phyloP scores from a whole-genome alignment of 2,113 vertebrate genomes.

The Gambusia holbrooki region DNA sequence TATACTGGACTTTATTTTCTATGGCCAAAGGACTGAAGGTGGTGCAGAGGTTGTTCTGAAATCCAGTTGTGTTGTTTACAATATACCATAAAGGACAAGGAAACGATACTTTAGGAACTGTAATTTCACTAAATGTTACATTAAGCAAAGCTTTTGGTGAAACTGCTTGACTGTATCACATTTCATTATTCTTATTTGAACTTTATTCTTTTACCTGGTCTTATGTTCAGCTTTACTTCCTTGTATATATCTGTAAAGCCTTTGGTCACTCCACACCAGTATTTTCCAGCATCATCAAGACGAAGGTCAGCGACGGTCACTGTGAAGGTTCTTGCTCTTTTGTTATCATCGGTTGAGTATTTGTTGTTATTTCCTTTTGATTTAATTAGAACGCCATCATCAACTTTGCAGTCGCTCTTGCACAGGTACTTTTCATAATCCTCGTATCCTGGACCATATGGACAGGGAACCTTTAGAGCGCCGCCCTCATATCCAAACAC shows the following conservation, averaged over 20 bases:
- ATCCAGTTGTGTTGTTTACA: too few species aligned
- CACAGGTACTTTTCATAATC: slow-evolving; percentile 55
- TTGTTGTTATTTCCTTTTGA: not conserved
- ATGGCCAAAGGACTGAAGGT: too few species aligned
- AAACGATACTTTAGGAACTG: too few species aligned
- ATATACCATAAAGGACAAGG: too few species aligned
- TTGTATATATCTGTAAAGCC: slow-evolving; percentile 31
- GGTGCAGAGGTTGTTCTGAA: too few species aligned
- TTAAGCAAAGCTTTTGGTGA: not conserved
- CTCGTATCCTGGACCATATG: not conserved
- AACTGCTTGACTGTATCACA: not conserved
- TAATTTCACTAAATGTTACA: too few species aligned
- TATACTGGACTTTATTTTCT: too few species aligned
- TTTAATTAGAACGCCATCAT: slow-evolving; percentile 25
- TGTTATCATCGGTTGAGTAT: slow-evolving; percentile 24
- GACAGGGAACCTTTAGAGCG: slow-evolving; percentile 16
- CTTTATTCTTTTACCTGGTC: too few species aligned
- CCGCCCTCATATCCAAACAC: slow-evolving; percentile 26
- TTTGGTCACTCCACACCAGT: slow-evolving; percentile 48
- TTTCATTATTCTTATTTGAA: not conserved
- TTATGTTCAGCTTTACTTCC: slow-evolving; percentile 31
- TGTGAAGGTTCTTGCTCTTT: not conserved
- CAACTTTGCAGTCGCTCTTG: not conserved
- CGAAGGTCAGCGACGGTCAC: slow-evolving; percentile 21
- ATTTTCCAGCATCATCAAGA: not conserved